Conservation (phyloP, 2,888 invertebrate genomes). For the Drosophila pegasa region DNA sequence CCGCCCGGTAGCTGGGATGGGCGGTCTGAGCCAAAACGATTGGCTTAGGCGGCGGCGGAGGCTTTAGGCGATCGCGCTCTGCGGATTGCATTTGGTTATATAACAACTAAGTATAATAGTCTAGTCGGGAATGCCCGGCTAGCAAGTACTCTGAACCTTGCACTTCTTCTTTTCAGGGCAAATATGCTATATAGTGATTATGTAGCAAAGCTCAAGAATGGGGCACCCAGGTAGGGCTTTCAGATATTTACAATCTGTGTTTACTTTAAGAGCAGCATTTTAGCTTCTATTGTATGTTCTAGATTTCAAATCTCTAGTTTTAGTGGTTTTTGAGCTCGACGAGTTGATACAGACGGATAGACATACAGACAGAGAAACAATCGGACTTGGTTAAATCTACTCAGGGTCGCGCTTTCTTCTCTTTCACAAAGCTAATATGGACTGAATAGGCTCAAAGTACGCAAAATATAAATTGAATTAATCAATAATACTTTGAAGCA, state of each 20-base stretch:
- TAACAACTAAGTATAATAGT: background rate
- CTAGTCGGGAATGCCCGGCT: background rate
- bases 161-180: background rate
- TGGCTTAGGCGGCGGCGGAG: conserved; percentile 95
- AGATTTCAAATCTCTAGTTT: background rate
- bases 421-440: background rate
- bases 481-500: background rate
- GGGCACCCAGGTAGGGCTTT: too few species aligned
- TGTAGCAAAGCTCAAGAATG: too few species aligned
- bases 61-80: conserved; percentile 94
- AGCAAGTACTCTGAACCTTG: background rate
- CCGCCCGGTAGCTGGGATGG: conserved; percentile 86
- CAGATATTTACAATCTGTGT: too few species aligned
- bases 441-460: background rate
- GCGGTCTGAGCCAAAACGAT: conserved; percentile 89
- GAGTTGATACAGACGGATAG: background rate
- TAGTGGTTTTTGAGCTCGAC: background rate
- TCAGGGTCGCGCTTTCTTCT: background rate
- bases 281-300: background rate
- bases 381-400: too few species aligned
- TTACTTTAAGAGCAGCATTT: too few species aligned
- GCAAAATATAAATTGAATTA: background rate
- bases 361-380: background rate
- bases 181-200: background rate
- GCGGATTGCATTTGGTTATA: conserved; percentile 1